phyloP scores from a whole-genome alignment of 1,140 invertebrate genomes.

The Drosophila bocqueti region DNA sequence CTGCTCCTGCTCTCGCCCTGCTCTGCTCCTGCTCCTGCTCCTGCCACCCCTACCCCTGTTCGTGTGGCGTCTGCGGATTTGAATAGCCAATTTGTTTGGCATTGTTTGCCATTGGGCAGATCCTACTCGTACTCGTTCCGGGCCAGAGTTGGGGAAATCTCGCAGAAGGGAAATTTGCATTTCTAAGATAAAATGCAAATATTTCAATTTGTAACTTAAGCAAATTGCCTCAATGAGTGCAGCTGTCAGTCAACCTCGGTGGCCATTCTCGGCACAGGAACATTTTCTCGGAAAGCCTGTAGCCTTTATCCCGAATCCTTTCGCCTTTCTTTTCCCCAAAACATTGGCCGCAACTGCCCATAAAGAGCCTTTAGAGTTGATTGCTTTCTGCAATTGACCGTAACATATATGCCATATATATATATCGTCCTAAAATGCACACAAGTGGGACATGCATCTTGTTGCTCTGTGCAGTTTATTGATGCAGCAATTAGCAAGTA shows the following conservation, averaged over 20 bases:
- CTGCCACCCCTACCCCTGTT: slow-evolving; percentile 14
- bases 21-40: background rate
- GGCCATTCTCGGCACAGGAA: slow-evolving; percentile 11
- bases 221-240: slow-evolving; percentile 83
- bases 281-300: background rate
- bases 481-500: slow-evolving; percentile 59
- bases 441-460: slow-evolving; percentile 21
- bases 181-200: slow-evolving; percentile 84
- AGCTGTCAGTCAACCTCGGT: slow-evolving; percentile 75
- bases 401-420: slow-evolving; percentile 40
- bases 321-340: slow-evolving; percentile 9
- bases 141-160: slow-evolving; percentile 13
- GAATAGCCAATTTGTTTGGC: slow-evolving; percentile 83
- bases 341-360: slow-evolving; percentile 22
- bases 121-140: slow-evolving; percentile 26
- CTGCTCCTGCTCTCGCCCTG: background rate
- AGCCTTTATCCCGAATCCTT: background rate
- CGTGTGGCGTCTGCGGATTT: slow-evolving; percentile 74
- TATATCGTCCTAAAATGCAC: slow-evolving; percentile 14
- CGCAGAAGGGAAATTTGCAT: slow-evolving; percentile 66
- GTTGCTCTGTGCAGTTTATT: slow-evolving; percentile 45
- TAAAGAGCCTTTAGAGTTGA: slow-evolving; percentile 68
- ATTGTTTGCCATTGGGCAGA: slow-evolving; percentile 73
- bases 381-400: slow-evolving; percentile 71
- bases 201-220: slow-evolving; percentile 85